Conservation (phyloP, 2,888 invertebrate species). For the Fragum fragum region DNA sequence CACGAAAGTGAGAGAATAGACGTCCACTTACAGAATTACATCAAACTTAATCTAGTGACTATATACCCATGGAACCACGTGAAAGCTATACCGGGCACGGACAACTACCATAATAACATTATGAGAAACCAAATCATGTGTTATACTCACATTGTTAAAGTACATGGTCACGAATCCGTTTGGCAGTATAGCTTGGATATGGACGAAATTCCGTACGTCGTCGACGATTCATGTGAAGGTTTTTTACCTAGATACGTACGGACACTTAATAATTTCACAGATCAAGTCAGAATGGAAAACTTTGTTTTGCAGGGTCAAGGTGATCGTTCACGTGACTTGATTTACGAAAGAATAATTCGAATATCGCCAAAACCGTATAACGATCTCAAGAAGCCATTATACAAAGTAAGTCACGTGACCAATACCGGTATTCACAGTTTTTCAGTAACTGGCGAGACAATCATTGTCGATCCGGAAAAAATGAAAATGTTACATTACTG, state of each 20-base stretch:
- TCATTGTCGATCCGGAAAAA: background rate
- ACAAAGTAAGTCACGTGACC: background rate
- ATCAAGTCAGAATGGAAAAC: conserved; percentile 8
- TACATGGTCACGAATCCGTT: conserved; percentile 14
- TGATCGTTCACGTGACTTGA: conserved; percentile 8
- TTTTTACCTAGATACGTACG: conserved; percentile 9
- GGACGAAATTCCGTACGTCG: conserved; percentile 25
- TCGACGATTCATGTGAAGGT: conserved; percentile 1
- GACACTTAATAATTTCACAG: background rate
- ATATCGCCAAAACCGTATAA: background rate
- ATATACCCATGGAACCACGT: conserved; percentile 26
- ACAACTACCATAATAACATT: background rate
- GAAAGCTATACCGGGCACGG: conserved; percentile 8
- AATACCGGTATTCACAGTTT: background rate
- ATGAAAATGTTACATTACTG: conserved; percentile 28
- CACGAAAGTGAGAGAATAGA: conserved; percentile 24
- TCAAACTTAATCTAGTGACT: conserved; percentile 18
- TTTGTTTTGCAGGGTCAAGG: conserved; percentile 29
- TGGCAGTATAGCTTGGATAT: conserved; percentile 35
- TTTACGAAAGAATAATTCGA: conserved; percentile 14
- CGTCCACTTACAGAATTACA: conserved; percentile 23
- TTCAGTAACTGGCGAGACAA: background rate
- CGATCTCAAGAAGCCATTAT: background rate
- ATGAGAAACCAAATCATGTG: conserved; percentile 14
- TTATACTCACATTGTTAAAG: conserved; percentile 2